These are phyloP conservation scores for Pristionchus japonicus DNA, from an alignment of 2,888 invertebrate genomes.

Conservation along the genomic window DNA sequence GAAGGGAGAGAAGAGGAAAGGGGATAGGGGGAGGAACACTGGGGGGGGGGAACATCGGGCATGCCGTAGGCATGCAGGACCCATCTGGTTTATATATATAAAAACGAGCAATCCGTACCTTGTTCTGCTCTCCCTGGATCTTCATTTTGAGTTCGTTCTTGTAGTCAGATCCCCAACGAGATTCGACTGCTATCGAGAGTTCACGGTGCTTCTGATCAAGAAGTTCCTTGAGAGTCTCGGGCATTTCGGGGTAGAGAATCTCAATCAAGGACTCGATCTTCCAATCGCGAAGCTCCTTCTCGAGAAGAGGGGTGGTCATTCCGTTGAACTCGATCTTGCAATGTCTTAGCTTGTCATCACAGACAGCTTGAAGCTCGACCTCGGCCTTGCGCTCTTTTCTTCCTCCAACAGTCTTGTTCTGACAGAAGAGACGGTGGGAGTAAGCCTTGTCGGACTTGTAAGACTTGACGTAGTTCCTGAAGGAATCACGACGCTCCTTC, in stretches of 20 bases:
- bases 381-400: constrained; percentile 44
- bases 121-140: constrained; percentile 47
- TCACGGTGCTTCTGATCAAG: constrained; percentile 58
- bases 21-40: no score
- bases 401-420: background rate
- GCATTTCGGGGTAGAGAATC: constrained; percentile 57
- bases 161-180: constrained; percentile 38
- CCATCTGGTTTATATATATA: no score
- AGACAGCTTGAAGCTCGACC: constrained; percentile 49
- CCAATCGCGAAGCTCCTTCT: constrained; percentile 48
- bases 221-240: constrained; percentile 53
- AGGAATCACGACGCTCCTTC: constrained; percentile 46
- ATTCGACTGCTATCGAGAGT: constrained; percentile 40
- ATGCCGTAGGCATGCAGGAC: no score
- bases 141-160: constrained; percentile 44
- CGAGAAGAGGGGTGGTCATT: constrained; percentile 3
- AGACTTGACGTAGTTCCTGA: constrained; percentile 46
- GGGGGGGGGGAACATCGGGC: no score
- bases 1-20: no score
- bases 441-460: constrained; percentile 32
- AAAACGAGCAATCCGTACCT: constrained; percentile 3
- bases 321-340: constrained; percentile 48
- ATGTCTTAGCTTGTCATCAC: constrained; percentile 51
- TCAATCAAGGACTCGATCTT: background rate
- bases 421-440: constrained; percentile 6